Evolutionary conservation across 2,888 invertebrate species (phyloP).

Genomic region (Ptilodon capucinus): DNA sequence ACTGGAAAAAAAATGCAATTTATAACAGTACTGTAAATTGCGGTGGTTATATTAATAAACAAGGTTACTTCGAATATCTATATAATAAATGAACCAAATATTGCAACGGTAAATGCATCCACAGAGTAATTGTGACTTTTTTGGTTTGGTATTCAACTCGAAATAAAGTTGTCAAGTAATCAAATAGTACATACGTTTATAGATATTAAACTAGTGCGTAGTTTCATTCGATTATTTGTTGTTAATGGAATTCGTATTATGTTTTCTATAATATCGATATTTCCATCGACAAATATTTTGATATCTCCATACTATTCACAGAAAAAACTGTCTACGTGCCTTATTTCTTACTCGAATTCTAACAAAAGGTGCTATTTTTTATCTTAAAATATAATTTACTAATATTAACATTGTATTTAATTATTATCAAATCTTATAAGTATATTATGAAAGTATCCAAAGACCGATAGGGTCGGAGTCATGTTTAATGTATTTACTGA

Average conservation of each 20-base stretch:
- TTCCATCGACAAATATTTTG: conserved; percentile 51
- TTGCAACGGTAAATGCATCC: neutral
- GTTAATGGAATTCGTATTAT: conserved; percentile 72
- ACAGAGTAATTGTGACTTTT: neutral
- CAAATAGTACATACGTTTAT: conserved; percentile 14
- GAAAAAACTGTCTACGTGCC: conserved; percentile 32
- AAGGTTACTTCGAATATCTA: neutral
- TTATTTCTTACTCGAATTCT: conserved; percentile 38
- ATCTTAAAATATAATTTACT: conserved; percentile 32
- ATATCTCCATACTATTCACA: conserved; percentile 15
- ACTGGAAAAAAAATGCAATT: conserved; percentile 1
- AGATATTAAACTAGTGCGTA: conserved; percentile 26
- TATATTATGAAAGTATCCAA: conserved; percentile 55
- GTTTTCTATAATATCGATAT: conserved; percentile 70
- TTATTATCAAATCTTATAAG: conserved; percentile 23
- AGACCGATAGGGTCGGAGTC: conserved; percentile 75
- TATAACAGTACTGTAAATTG: neutral
- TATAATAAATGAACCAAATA: neutral
- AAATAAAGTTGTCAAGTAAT: conserved; percentile 21
- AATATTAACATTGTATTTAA: conserved; percentile 33
- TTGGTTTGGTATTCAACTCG: neutral
- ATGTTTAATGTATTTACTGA: conserved; percentile 69
- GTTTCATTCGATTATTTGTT: conserved; percentile 30
- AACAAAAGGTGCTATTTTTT: conserved; percentile 60
- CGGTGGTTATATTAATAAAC: neutral